A percentile compares a stretch with the other conserved stretches of the same genome.
phyloP scores from a whole-genome alignment of 2,113 vertebrate species.

The Clarias macrocephalus region DNA sequence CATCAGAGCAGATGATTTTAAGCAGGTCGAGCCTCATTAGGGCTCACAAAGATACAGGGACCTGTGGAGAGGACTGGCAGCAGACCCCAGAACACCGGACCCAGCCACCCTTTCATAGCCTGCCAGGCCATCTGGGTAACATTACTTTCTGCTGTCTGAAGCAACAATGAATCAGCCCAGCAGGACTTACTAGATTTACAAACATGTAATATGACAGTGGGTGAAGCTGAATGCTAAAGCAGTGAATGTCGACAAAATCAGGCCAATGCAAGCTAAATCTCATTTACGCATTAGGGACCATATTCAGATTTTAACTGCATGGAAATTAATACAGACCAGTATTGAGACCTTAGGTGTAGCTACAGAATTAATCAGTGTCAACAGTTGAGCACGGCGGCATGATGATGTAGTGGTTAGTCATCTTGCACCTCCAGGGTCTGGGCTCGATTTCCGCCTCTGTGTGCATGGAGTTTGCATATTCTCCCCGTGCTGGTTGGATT shows the following conservation, averaged over 20 bases:
- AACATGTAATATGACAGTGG: conserved; percentile 26
- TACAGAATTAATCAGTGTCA: background rate
- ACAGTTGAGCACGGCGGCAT: too few relatives aligned
- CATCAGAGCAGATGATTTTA: conserved; percentile 66
- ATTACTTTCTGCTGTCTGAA: conserved; percentile 56
- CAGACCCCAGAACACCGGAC: conserved; percentile 56
- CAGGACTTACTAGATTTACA: conserved; percentile 22
- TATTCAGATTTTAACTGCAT: background rate
- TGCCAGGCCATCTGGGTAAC: conserved; percentile 61
- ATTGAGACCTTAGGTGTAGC: background rate
- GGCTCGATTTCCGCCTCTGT: too few relatives aligned
- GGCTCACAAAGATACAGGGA: conserved; percentile 59
- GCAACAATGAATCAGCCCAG: conserved; percentile 7
- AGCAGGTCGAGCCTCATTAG: conserved; percentile 63
- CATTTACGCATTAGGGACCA: background rate
- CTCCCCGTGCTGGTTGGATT: too few relatives aligned
- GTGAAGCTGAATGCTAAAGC: conserved; percentile 3
- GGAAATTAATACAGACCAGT: background rate
- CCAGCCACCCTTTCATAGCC: conserved; percentile 62
- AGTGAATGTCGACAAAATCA: background rate
- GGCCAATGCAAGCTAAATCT: background rate
- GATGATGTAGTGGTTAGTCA: too few relatives aligned
- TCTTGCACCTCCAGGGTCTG: too few relatives aligned
- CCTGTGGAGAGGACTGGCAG: conserved; percentile 55
- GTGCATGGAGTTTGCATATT: too few relatives aligned